Percentiles rank a stretch among this genome's conserved stretches.
Evolutionary conservation across 2,113 vertebrate species (phyloP).

Genomic region (Rhipidura dahli): DNA sequence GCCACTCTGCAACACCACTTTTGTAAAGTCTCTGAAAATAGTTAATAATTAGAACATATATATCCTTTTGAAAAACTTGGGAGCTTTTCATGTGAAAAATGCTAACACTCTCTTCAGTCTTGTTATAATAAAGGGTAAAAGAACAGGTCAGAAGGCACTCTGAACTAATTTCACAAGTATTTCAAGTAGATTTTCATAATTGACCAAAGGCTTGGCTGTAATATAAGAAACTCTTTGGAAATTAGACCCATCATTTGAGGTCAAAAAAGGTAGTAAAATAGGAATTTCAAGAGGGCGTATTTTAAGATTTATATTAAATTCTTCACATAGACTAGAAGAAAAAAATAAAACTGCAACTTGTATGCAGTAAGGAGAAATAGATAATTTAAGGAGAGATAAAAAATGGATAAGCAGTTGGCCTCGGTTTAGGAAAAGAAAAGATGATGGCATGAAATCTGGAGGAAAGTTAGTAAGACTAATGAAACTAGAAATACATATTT

Average conservation of each 20-base stretch:
- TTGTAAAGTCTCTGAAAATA: neutral
- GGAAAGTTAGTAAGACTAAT: neutral
- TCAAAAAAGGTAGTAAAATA: neutral
- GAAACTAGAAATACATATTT: neutral
- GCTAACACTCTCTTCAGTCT: accelerated
- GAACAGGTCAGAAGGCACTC: neutral
- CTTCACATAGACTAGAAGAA: neutral
- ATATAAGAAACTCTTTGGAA: neutral
- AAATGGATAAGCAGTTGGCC: neutral
- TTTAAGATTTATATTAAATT: neutral
- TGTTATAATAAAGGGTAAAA: neutral
- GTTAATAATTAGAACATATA: neutral
- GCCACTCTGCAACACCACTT: accelerated
- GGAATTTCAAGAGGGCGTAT: neutral
- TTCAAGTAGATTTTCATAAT: neutral
- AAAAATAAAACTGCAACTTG: neutral
- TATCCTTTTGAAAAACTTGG: neutral
- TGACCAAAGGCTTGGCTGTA: neutral
- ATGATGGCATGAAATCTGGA: neutral
- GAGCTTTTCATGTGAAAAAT: neutral
- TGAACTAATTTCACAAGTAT: neutral
- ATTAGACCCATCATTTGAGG: neutral
- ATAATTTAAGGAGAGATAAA: neutral
- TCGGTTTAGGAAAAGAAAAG: neutral
- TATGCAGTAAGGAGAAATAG: neutral